Evolutionary conservation across 1,140 invertebrate genomes (phyloP).

Genomic region (Eueides isabella): DNA sequence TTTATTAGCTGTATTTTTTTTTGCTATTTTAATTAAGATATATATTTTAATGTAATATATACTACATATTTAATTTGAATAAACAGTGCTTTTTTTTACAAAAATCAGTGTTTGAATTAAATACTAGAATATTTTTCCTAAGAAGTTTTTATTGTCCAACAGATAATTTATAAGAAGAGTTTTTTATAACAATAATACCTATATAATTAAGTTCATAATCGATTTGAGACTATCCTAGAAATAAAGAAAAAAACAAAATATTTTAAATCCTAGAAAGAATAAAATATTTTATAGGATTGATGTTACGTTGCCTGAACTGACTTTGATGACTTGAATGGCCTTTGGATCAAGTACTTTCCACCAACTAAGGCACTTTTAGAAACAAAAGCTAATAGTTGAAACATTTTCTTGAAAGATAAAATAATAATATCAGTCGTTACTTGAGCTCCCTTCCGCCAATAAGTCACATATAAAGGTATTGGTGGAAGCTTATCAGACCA

Average conservation of each 20-base stretch:
- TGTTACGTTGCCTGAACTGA: slow-evolving; percentile 64
- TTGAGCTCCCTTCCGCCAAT: slow-evolving; percentile 69
- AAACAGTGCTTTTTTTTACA: slow-evolving; percentile 80
- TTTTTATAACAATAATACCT: slow-evolving; percentile 43
- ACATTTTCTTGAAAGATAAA: slow-evolving; percentile 52
- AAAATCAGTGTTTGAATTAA: slow-evolving; percentile 30
- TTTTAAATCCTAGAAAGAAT: no score
- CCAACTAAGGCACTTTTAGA: slow-evolving; percentile 64
- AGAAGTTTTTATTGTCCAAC: slow-evolving; percentile 59
- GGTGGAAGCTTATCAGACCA: slow-evolving; percentile 72
- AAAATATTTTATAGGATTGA: no score
- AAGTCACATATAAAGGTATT: slow-evolving; percentile 61
- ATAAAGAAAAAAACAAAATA: slow-evolving; percentile 11
- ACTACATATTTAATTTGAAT: slow-evolving; percentile 81
- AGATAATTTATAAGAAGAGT: slow-evolving; percentile 46
- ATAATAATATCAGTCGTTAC: slow-evolving; percentile 48
- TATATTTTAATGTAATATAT: slow-evolving; percentile 82
- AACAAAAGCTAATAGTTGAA: slow-evolving; percentile 52
- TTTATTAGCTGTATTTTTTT: slow-evolving; percentile 78
- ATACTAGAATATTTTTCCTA: slow-evolving; percentile 12
- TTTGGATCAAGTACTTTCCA: slow-evolving; percentile 57
- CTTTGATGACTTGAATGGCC: slow-evolving; percentile 61
- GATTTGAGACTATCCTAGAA: slow-evolving; percentile 50
- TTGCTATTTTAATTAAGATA: slow-evolving; percentile 80
- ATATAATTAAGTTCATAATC: slow-evolving; percentile 50